Evolutionary conservation across 1,140 invertebrate species (phyloP), one percentile per base, ranked within the genome.

Genomic region (Eumeta japonica): DNA sequence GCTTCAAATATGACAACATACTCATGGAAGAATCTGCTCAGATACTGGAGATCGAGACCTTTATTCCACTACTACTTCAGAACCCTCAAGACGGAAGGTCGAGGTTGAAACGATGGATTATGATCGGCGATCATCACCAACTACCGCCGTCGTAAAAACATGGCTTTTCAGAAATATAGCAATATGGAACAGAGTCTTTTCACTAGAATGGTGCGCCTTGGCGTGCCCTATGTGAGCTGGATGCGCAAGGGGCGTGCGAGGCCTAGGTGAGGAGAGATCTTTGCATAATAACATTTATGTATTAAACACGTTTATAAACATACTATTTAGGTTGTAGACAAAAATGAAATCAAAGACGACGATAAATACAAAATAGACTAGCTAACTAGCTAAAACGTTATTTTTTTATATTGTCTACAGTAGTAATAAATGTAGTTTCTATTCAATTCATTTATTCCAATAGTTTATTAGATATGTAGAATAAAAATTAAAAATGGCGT

Each of bases 151-250:
- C 7, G 97, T 99, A 99, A 99, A 71, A 99, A 99, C 64, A 97
- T 98, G 91, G 96, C 96, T 10, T 99, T 99, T 72, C 95, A 99
- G 73, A 99, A 99, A 64, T 99, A 96, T 71, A 96, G 92, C 3
- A 99, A 99, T 60, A 98, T 99, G 97, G 97, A 99, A 61, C 97
- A 99, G 64, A 96, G 92, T 18, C 77, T 99, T 2, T 99, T 99
- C 63, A 95, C 96, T 0, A 78, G 97, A 32, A 88, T 99, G 61
- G 96, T 99, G 1, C 76, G 96, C 10, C 79, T 99, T 0, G 94
- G 95, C 1, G 95, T 99, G 1, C 96, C 97, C 0, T 96, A 94
- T 1, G 88, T 99, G 16, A 91, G 98, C 62, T 76, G 99, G 12
- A 97, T 99, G 77, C 92, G 92, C 0, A 97, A 99, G 73, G 97